Base-by-base conservation (phyloP, 2,797 vertebrate species). In the Leucoraja ocellata region DNA sequence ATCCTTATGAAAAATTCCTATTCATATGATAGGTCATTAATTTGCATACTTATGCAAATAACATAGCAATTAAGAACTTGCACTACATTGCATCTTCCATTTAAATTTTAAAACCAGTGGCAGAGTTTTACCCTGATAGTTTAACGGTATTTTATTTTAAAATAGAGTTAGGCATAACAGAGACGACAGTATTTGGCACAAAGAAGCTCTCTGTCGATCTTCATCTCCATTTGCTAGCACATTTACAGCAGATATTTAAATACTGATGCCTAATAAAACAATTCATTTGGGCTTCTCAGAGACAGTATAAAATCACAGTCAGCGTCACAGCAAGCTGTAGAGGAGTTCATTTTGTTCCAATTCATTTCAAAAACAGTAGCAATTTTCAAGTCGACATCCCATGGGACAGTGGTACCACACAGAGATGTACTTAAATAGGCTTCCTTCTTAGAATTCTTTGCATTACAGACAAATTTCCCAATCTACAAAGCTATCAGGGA, bases 11-110 rank as follows among this genome's bases (percentile, higher is more conserved):
- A 97, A 97, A 97, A 97, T 97, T 96, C 97, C 97, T 95, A 96
- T 96, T 97, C 97, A 96, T 97, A 97, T 96, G 97, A 97, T 96
- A 97, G 97, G 97, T 97, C 96, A 96, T 97, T 97, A 97, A 97
- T 97, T 97, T 97, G 97, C 97, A 97, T 96, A 97, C 96, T 97
- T 97, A 97, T 97, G 97, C 97, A 97, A 97, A 97, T 97, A 96
- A 97, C 96, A 96, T 96, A 96, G 96, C 97, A 97, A 97, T 97
- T 97, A 97, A 97, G 96, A 96, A 94, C 96, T 96, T 97, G 96
- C 97, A 97, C 97, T 96, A 96, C 96, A 96, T 96, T 96, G 96
- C 96, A 95, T 96, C 96, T 96, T 96, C 96, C 96, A 97, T 97
- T 97, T 97, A 97, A 97, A 97, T 97, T 96, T 95, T 95, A 95